Percentiles rank a stretch among this genome's conserved stretches.
These are phyloP conservation scores for Cephus pygmeus DNA, from an alignment of 2,888 invertebrate genomes.

Conservation along the genomic window DNA sequence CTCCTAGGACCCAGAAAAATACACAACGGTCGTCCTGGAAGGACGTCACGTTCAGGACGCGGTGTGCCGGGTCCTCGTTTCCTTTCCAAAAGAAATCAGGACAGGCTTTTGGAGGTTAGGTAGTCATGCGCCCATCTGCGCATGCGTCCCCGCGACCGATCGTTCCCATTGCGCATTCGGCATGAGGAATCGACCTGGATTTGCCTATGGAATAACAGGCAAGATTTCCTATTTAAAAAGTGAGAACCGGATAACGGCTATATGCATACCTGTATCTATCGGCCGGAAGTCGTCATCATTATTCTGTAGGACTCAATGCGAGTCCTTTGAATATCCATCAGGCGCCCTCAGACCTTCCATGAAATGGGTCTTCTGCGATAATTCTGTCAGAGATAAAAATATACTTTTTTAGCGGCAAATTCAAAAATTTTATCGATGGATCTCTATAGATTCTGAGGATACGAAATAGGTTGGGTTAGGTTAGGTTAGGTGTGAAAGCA, in stretches of 20 bases:
- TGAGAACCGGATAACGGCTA: background rate
- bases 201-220: background rate
- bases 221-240: background rate
- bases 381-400: background rate
- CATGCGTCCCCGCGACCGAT: background rate
- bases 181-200: background rate
- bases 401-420: background rate
- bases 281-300: background rate
- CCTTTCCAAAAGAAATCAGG: background rate
- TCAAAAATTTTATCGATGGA: background rate
- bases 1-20: conserved; percentile 23
- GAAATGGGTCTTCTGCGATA: too few relatives aligned
- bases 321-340: background rate
- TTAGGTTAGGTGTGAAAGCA: background rate
- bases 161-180: background rate
- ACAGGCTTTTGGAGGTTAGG: background rate
- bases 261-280: background rate
- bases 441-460: background rate
- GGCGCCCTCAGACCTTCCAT: too few relatives aligned
- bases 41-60: conserved; percentile 2
- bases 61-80: background rate
- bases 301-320: background rate
- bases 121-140: background rate
- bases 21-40: conserved; percentile 37
- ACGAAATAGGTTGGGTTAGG: background rate